Percentiles rank a stretch among this genome's conserved stretches.
These are phyloP conservation scores for Neodiprion virginianus DNA, from an alignment of 1,140 invertebrate species.

Conservation along the genomic window DNA sequence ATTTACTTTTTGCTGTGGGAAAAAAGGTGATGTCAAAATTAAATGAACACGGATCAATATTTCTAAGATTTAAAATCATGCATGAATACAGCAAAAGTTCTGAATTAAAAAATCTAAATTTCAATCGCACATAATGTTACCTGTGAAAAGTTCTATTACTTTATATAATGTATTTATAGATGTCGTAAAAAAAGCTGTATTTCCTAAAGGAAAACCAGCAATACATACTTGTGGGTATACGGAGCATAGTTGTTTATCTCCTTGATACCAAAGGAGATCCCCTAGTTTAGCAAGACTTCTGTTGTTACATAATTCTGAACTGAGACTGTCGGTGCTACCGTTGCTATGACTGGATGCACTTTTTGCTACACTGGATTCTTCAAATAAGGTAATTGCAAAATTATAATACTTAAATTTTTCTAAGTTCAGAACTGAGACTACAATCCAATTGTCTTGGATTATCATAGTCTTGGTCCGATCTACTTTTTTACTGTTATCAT, in stretches of 20 bases:
- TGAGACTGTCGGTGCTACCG: conserved; percentile 39
- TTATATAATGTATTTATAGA: conserved; percentile 31
- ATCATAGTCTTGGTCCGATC: no score
- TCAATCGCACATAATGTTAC: conserved; percentile 39
- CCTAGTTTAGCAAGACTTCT: conserved; percentile 60
- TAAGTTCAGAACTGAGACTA: no score
- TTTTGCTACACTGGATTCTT: conserved; percentile 39
- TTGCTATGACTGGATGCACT: conserved; percentile 24
- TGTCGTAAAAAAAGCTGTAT: conserved; percentile 41
- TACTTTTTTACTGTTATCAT: no score
- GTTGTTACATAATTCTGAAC: conserved; percentile 63
- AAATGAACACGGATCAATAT: conserved; percentile 26
- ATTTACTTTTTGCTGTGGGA: conserved; percentile 56
- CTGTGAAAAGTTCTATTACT: conserved; percentile 15
- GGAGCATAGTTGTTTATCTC: conserved; percentile 60
- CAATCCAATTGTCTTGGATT: no score
- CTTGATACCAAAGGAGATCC: conserved; percentile 64
- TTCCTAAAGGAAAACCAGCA: conserved; percentile 49
- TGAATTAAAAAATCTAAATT: conserved; percentile 33
- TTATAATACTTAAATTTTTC: background rate
- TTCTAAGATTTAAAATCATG: conserved; percentile 14
- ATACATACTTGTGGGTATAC: conserved; percentile 60
- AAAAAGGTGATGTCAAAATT: conserved; percentile 25
- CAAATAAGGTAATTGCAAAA: conserved; percentile 33
- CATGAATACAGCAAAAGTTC: conserved; percentile 19